Evolutionary conservation across 2,113 vertebrate genomes (phyloP), one percentile per base, ranked within the genome.

Genomic region (Platysternon megacephalum): DNA sequence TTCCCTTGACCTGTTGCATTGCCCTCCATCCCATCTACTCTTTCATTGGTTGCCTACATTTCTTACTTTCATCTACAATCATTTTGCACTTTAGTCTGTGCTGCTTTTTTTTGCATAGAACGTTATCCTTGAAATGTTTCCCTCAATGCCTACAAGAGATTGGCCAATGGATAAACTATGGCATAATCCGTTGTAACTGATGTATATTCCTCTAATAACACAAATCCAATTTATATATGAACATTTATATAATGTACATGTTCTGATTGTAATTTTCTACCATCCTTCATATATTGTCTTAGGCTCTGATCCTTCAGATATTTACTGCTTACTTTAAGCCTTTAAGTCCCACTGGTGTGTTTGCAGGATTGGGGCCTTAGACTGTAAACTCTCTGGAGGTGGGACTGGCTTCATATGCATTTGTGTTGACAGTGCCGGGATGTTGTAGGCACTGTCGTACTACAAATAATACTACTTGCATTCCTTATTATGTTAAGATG

Each of bases 141-240:
- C 80, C 94, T 83, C 11, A 5, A 56, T 53, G 82, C 14, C 61
- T 85, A n/a, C 8, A 61, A 39, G 72, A 61, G 17, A 87, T 68
- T 84, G 22, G 6, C 10, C 2, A 0, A 21, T 32, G 16, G 58
- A 61, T 58, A 29, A 58, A 5, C 72, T 78, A 5, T 32, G 83
- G 11, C 79, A 0, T 22, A 21, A 89, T 35, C 46, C 72, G 22
- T 2, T 85, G 74, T 4, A 2, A 89, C 44, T 92, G 13, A n/a
- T 91, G 42, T 0, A 0, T 46, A 19, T 26, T 49, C 0, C 2
- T 11, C 8, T 56, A 55, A 26, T 26, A 56, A 56, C 24, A 28
- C 24, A 56, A 8, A 28, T 28, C 26, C 29, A 61, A 16, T 61
- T 29, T 61, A 32, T 61, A 61, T 32, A 35, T 14, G 32, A 61